Evolutionary conservation across 1,140 invertebrate genomes (phyloP), one percentile per base, ranked within the genome.

Genomic region (Drosophila kepulauana): DNA sequence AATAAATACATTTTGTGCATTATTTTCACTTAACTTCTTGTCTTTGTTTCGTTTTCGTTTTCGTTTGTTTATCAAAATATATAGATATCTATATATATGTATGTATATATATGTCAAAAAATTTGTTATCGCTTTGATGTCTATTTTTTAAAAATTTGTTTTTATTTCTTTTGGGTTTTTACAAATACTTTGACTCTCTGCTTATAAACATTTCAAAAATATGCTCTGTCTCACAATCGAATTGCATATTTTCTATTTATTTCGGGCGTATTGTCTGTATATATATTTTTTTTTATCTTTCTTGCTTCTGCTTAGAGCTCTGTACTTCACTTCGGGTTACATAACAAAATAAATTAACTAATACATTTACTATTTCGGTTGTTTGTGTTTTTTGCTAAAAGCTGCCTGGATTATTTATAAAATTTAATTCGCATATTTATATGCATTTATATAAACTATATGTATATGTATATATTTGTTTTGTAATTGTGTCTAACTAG

Each of bases 181-280:
- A 87, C 73, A 87, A 87, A 87, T 88, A 87, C 7, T 33, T 66
- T 75, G 70, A 84, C 71, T 79, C 62, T 66, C 56, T 78, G 74
- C 58, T 81, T 85, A 90, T 90, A 88, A 88, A 88, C 65, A 85
- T 90, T 81, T 85, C 73, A 89, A 88, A 88, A 88, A 88, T 89
- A 89, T 81, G 72, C 71, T 65, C 82, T 89, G 45, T 57, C 65
- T 82, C 80, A 88, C 84, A 88, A 89, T 89, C 70, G 73, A 88
- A 89, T 88, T 88, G 84, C 84, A 84, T 88, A 75, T 78, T 73
- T 78, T 75, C 15, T 84, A 75, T 75, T 70, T 70, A 25, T 25
- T 25, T 72, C 25, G 35, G 85, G 85, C 74, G 84, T 88, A 89
- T 88, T 88, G 85, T 88, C 86, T 89, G 81, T 81, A 81, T 85